phyloP scores from a whole-genome alignment of 64 coral and sea anemone species.

The Anthopleura sola region DNA sequence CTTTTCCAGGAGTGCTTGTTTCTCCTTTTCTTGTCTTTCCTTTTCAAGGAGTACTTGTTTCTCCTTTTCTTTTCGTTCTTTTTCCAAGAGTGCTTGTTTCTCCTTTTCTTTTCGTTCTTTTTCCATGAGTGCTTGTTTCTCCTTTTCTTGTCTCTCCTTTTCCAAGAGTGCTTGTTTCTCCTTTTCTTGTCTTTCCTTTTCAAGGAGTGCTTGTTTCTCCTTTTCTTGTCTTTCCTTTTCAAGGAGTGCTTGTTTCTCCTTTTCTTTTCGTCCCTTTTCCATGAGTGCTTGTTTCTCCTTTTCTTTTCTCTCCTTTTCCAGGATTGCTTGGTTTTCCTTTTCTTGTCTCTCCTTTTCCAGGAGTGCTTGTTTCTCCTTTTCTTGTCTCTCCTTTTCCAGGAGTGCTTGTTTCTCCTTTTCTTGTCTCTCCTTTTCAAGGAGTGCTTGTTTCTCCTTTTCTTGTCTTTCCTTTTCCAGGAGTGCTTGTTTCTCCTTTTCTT shows the following conservation, averaged over 20 bases:
- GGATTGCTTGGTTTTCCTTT: background rate
- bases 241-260: background rate
- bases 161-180: background rate
- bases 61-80: background rate
- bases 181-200: background rate
- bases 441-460: background rate
- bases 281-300: background rate
- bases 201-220: background rate
- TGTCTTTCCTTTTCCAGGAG: background rate
- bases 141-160: background rate
- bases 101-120: background rate
- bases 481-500: background rate
- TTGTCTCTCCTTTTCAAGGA: background rate
- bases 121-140: background rate
- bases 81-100: background rate
- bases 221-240: background rate
- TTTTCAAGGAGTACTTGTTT: background rate
- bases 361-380: background rate
- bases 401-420: background rate
- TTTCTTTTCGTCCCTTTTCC: background rate
- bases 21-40: background rate
- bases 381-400: background rate
- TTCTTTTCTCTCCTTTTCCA: background rate
- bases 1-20: background rate
- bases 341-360: background rate